Evolutionary conservation across 2,888 invertebrate species (phyloP), one percentile per base, ranked within the genome.

Genomic region (Plemyria rubiginata): DNA sequence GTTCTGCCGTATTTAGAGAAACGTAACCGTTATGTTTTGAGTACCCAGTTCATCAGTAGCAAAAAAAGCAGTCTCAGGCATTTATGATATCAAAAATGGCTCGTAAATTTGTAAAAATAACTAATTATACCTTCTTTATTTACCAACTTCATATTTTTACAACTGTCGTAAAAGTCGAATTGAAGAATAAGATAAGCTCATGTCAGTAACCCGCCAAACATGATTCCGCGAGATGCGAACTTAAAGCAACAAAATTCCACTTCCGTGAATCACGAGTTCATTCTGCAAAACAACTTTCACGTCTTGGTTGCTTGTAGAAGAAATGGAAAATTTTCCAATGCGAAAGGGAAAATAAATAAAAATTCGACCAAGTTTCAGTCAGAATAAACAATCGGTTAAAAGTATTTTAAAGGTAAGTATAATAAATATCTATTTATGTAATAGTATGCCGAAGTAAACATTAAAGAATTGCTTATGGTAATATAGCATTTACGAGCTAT

Each of bases 241-340:
- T 54, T 65, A 54, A 63, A 58, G 28, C 49, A 49, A 62, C 54
- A 55, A 55, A 67, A 65, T 65, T 22, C 63, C 32, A 70, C 54
- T 62, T 65, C 61, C 67, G 67, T 72, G 73, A 76, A 71, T 72
- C 77, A 75, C 71, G 67, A 70, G 70, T 60, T 71, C 71, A 68
- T 71, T 73, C 73, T 73, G 71, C 71, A 67, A 70, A 76, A 74
- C 74, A 71, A 78, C 78, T 78, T 78, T 78, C 78, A 67, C 77
- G 70, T 74, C 73, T 63, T 67, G 73, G 71, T 68, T 65, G 60
- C 62, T 56, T 61, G 65, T 50, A 66, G 65, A 73, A 67, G 68
- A 71, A 56, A 66, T 72, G 66, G 65, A 69, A 72, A 65, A 69
- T 71, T 68, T 70, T 63, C 70, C 73, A 59, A 60, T 70, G 67